Evolutionary conservation across 2,888 invertebrate genomes (phyloP).

Genomic region (Conistra vaccinii): DNA sequence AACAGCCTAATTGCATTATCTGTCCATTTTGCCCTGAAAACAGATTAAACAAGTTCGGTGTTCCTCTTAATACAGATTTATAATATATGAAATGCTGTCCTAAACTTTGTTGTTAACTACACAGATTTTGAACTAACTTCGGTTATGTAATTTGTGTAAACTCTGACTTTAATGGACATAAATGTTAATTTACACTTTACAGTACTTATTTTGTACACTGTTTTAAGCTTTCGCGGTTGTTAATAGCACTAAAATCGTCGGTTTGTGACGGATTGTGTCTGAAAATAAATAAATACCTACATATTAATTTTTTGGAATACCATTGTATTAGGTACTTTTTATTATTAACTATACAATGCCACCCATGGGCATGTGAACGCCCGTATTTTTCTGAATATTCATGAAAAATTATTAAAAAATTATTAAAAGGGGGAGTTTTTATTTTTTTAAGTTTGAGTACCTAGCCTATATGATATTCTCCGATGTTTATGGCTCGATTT

Average conservation of each 20-base stretch:
- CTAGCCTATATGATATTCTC: no score
- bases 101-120: constrained; percentile 53
- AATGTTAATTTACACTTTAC: constrained; percentile 48
- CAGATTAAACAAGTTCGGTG: constrained; percentile 52
- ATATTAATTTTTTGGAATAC: background rate
- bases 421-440: no score
- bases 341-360: no score
- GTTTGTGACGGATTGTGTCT: background rate
- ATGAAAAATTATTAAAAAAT: no score
- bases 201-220: constrained; percentile 16
- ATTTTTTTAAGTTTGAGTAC: no score
- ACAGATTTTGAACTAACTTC: constrained; percentile 36
- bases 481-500: no score
- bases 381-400: no score
- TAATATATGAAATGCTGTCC: constrained; percentile 47
- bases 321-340: background rate
- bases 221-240: background rate
- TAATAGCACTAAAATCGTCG: background rate
- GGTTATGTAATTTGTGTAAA: constrained; percentile 19
- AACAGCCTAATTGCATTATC: constrained; percentile 64
- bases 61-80: constrained; percentile 54
- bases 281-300: background rate
- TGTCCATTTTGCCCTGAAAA: constrained; percentile 58
- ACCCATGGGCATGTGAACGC: no score
- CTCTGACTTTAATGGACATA: constrained; percentile 30